Base-by-base conservation (phyloP, 2,797 vertebrate genomes). In the Coilia nasus region DNA sequence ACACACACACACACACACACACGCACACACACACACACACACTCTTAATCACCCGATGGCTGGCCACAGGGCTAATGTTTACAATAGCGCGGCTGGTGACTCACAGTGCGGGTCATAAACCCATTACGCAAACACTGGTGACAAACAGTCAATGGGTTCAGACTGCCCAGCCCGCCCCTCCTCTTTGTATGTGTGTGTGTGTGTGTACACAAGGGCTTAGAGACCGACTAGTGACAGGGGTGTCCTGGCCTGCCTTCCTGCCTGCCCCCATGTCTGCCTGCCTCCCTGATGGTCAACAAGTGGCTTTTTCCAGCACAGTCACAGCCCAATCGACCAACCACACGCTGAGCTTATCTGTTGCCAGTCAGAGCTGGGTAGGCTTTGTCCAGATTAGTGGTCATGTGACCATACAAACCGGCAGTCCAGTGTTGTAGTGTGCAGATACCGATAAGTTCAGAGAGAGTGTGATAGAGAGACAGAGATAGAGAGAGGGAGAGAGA, bases 11-110 rank as follows among this genome's bases (percentile, higher is more conserved):
- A 81, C 50, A 25, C 50, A 31, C n/a, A 82, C 17, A n/a, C 14
- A 57, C 17, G 3, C 82, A 81, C 47, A 57, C 56, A 81, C 31
- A 59, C 59, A 60, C 59, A 31, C 57, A 91, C 88, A 86, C 89
- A 91, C 19, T 12, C 81, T 90, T 89, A 92, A 90, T 90, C 59
- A 71, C 67, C 90, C 67, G 83, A 88, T 89, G 90, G 90, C 90
- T 88, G 86, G 90, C 88, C 88, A 86, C 90, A 88, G 90, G 88
- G 87, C 88, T 86, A 5, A 82, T 87, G 87, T 87, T 91, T 88
- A 91, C 87, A 88, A 87, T 83, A 84, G 89, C 88, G 89, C 88
- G 90, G 90, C 81, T 87, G 88, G 84, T 6, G 25, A 87, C 86
- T 89, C 82, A 67, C 82, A 88, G 85, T 15, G 31, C 85, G 83